Conservation (phyloP, 1,140 invertebrate genomes). For the Brachionus calyciflorus region DNA sequence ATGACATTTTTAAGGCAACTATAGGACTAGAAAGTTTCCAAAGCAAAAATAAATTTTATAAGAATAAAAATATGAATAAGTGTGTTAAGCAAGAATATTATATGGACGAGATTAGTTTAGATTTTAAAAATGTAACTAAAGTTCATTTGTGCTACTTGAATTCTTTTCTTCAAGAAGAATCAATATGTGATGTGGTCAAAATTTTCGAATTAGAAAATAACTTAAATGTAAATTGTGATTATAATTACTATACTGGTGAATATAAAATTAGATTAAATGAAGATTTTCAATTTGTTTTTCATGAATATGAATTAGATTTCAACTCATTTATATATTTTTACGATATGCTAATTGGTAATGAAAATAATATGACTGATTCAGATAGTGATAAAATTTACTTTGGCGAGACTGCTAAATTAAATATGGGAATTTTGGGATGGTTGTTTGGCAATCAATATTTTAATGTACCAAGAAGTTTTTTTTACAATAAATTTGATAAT, state of each 20-base stretch:
- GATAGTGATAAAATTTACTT: background rate
- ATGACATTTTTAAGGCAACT: background rate
- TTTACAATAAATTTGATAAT: background rate
- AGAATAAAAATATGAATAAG: background rate
- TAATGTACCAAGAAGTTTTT: background rate
- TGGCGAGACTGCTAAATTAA: background rate
- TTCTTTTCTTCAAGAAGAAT: background rate
- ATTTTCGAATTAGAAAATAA: background rate
- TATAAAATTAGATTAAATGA: background rate
- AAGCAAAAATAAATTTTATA: background rate
- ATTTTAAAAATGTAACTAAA: background rate
- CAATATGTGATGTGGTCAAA: background rate
- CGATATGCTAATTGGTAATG: background rate
- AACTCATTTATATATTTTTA: background rate
- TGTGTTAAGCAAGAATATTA: background rate
- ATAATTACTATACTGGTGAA: constrained; percentile 3
- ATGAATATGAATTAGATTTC: background rate
- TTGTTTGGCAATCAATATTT: constrained; percentile 8
- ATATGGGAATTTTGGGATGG: background rate
- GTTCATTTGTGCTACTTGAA: background rate
- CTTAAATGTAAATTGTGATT: background rate
- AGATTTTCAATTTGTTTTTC: background rate
- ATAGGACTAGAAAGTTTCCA: background rate
- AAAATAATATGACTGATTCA: background rate
- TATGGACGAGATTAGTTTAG: background rate